phyloP scores from a whole-genome alignment of 2,113 vertebrate species.

The Oxygymnocypris stewartii region DNA sequence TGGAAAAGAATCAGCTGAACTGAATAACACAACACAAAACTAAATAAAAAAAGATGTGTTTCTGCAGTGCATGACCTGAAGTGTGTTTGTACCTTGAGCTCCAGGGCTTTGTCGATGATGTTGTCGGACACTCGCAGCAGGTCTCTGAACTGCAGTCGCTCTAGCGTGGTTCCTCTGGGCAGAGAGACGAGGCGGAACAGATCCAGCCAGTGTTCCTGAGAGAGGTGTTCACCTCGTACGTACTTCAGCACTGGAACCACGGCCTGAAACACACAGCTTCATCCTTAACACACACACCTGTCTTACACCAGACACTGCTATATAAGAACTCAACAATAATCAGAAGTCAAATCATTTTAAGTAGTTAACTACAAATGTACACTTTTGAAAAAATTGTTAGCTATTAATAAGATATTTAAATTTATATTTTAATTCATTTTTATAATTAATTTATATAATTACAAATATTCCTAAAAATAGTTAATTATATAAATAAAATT shows the following conservation, averaged over 20 bases:
- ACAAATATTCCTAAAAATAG: too few relatives aligned
- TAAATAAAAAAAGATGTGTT: too few relatives aligned
- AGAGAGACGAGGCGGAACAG: slow-evolving; percentile 92
- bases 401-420: too few relatives aligned
- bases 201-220: slow-evolving; percentile 95
- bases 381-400: too few relatives aligned
- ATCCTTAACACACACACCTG: not conserved
- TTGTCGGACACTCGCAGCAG: slow-evolving; percentile 82
- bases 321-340: not conserved
- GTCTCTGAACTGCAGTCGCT: slow-evolving; percentile 88
- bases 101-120: slow-evolving; percentile 84
- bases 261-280: slow-evolving; percentile 66
- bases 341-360: too few relatives aligned
- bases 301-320: not conserved
- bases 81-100: slow-evolving; percentile 83
- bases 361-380: too few relatives aligned
- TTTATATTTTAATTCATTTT: too few relatives aligned
- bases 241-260: slow-evolving; percentile 90
- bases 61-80: too few relatives aligned
- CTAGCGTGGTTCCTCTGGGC: slow-evolving; percentile 89
- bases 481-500: too few relatives aligned
- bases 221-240: slow-evolving; percentile 91
- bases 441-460: too few relatives aligned
- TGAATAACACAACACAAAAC: too few relatives aligned
- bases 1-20: too few relatives aligned